Percentiles rank a stretch among this genome's conserved stretches.
These are phyloP conservation scores for Pantala flavescens DNA, from an alignment of 1,140 invertebrate species.

Conservation along the genomic window DNA sequence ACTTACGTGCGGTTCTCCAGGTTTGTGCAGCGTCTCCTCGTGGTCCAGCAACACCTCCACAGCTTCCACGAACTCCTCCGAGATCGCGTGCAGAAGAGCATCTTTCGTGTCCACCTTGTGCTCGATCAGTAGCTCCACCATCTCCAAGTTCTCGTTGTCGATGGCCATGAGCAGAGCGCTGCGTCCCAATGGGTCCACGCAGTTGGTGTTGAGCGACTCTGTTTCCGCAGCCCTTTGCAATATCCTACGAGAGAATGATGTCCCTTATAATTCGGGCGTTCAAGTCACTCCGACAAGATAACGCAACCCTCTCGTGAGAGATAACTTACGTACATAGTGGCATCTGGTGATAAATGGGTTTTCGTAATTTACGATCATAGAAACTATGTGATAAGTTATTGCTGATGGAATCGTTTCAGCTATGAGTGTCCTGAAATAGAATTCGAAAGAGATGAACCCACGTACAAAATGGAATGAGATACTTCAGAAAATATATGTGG, in stretches of 20 bases:
- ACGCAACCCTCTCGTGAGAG: no score
- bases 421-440: no score
- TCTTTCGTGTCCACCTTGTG: conserved; percentile 83
- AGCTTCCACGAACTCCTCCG: conserved; percentile 95
- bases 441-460: no score
- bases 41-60: conserved; percentile 91
- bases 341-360: no score
- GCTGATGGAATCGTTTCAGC: no score
- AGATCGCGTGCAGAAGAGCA: conserved; percentile 90
- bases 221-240: conserved; percentile 65
- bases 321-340: no score
- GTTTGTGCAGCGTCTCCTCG: conserved; percentile 68
- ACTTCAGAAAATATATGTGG: no score
- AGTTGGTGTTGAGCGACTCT: conserved; percentile 87
- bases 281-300: no score
- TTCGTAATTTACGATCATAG: no score
- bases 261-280: background rate
- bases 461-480: no score
- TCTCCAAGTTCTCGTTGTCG: conserved; percentile 98
- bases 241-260: conserved; percentile 44
- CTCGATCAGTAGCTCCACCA: conserved; percentile 91
- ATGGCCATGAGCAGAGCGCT: conserved; percentile 92
- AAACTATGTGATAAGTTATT: no score
- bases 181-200: conserved; percentile 88
- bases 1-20: conserved; percentile 73